Base-by-base conservation (phyloP, 2,113 vertebrate species). In the Fulica atra region DNA sequence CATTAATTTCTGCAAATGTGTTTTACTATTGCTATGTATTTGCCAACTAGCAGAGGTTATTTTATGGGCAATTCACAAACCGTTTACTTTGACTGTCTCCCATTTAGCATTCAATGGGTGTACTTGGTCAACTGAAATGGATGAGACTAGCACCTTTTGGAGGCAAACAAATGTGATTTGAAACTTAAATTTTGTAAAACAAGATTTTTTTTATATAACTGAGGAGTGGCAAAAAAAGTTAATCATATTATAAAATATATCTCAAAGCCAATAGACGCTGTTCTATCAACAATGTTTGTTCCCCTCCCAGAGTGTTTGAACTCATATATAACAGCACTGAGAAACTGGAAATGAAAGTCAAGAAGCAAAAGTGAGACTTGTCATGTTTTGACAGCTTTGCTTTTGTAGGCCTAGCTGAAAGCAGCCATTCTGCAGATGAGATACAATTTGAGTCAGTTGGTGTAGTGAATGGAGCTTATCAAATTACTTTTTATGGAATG, bases 1-100 rank as follows among this genome's bases (percentile, higher is more conserved):
- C 44, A 95, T 85, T 89, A 85, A 89, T 91, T 93, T 92, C 59
- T 89, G 40, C n/a, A 79, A 79, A 88, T 70, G 31, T 63, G 28
- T 72, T 89, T 94, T 89, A 86, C 29, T 74, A 35, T 42, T 72
- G 63, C 54, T 70, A 5, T 61, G 59, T 87, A 66, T 91, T 88
- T 63, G 36, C 89, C 71, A 77, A 5, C 29, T 25, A 72, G 44
- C 12, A 65, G 40, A 93, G 5, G 54, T 76, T 76, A 70, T 80
- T 91, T 91, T 88, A 94, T 63, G 73, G 54, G 36, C 50, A 80
- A 54, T 80, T 91, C 79, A 80, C 46, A 73, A 89, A 53, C 35
- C 3, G 0, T 82, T 95, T 85, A 54, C 36, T 89, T 86, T 88
- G 61, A 60, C 29, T 61, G 5, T 72, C 20, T 91, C 66, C 44